Percentiles rank a stretch among this genome's conserved stretches.
phyloP scores from a whole-genome alignment of 2,113 vertebrate species.

The Grammomys surdaster region DNA sequence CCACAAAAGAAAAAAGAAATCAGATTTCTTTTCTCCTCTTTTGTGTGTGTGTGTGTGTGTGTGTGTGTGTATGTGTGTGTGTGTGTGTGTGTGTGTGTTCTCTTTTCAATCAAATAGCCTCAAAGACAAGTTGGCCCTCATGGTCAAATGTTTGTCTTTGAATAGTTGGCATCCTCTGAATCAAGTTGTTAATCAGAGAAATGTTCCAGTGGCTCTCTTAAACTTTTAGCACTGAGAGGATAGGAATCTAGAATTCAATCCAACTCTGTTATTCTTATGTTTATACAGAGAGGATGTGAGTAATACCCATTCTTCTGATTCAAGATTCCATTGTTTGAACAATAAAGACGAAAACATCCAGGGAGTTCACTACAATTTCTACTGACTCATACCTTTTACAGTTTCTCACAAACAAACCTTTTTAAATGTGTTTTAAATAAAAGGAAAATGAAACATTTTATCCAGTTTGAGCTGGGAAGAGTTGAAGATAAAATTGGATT shows the following conservation, averaged over 20 bases:
- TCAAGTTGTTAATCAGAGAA: constrained; percentile 32
- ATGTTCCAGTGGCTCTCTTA: not conserved
- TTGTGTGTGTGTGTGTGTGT: not conserved
- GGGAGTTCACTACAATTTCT: not conserved
- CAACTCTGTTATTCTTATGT: not conserved
- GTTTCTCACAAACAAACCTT: not conserved
- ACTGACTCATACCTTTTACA: not conserved
- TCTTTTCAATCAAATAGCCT: constrained; percentile 35
- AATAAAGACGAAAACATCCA: constrained; percentile 2
- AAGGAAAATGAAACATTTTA: not conserved
- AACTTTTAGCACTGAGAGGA: not conserved
- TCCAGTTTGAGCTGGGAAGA: constrained; percentile 13
- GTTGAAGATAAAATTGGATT: not conserved
- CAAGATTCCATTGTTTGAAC: constrained; percentile 2
- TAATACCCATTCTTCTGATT: not conserved
- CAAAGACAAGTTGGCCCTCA: constrained; percentile 62
- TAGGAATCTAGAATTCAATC: constrained; percentile 21
- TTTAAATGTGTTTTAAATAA: not conserved
- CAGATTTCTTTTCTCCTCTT: constrained; percentile 17
- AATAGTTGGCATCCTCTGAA: not conserved
- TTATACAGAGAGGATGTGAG: not conserved
- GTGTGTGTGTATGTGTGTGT: too few relatives aligned
- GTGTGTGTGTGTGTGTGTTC: not conserved
- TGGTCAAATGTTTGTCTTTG: constrained; percentile 50
- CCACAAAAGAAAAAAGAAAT: constrained; percentile 70